Evolutionary conservation across 2,113 vertebrate species (phyloP).

Genomic region (Ploceus nigricollis): DNA sequence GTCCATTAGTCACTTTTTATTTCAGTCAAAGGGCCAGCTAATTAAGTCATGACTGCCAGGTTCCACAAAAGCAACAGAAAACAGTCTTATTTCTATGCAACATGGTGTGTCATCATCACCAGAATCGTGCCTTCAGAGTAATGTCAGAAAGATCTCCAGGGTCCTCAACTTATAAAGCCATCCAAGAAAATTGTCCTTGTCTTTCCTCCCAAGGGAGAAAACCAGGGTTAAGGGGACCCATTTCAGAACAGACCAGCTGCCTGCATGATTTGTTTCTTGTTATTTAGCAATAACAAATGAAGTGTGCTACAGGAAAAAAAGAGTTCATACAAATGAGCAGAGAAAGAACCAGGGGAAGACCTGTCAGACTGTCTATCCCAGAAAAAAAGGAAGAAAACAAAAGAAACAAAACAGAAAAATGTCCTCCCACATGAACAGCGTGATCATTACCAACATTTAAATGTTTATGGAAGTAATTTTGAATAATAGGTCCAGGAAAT

Average conservation of each 20-base stretch:
- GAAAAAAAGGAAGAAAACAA: fast-evolving
- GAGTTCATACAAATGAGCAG: neutral
- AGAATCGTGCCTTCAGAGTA: neutral
- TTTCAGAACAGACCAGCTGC: neutral
- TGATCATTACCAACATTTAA: neutral
- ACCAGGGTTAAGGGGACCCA: neutral
- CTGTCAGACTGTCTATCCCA: neutral
- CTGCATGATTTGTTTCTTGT: neutral
- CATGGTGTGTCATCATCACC: too few species aligned
- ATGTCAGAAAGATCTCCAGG: neutral
- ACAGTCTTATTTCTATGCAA: neutral
- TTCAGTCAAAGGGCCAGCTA: neutral
- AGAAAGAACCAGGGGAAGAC: neutral
- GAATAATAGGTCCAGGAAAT: neutral
- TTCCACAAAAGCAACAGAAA: neutral
- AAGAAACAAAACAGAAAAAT: neutral
- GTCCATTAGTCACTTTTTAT: neutral
- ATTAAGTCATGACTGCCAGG: neutral
- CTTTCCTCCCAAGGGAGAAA: neutral
- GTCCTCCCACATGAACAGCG: fast-evolving
- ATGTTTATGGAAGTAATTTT: neutral
- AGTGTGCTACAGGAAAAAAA: neutral
- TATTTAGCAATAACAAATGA: neutral
- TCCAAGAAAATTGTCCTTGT: neutral
- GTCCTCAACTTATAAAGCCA: neutral